Evolutionary conservation across 2,113 vertebrate genomes (phyloP).

Genomic region (Collichthys lucidus): DNA sequence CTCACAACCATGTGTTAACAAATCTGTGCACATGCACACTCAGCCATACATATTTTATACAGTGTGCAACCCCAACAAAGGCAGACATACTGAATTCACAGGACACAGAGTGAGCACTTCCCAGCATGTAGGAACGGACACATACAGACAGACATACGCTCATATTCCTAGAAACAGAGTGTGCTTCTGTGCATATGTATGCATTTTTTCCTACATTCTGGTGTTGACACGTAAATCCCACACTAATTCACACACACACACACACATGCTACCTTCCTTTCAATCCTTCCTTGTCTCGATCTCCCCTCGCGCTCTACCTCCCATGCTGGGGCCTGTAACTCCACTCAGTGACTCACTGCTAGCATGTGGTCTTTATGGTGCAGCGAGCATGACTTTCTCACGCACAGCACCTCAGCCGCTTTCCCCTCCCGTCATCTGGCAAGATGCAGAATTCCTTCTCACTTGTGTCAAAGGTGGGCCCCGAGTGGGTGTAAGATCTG

Average conservation of each 20-base stretch:
- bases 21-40: background rate
- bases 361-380: constrained; percentile 56
- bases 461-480: constrained; percentile 55
- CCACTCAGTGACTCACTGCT: constrained; percentile 46
- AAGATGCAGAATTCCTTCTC: constrained; percentile 17
- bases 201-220: background rate
- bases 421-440: constrained; percentile 30
- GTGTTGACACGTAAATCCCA: background rate
- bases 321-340: constrained; percentile 19
- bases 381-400: constrained; percentile 40
- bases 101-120: background rate
- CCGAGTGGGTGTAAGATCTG: constrained; percentile 57
- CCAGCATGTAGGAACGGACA: background rate
- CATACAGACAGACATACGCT: background rate
- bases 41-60: background rate
- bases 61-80: background rate
- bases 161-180: background rate
- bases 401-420: constrained; percentile 22
- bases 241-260: constrained; percentile 10
- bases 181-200: background rate
- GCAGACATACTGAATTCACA: background rate
- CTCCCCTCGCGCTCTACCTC: background rate
- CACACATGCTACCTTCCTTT: background rate
- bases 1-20: background rate
- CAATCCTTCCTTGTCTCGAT: background rate